phyloP scores from a whole-genome alignment of 2,797 vertebrate genomes.

The Mus caroli region DNA sequence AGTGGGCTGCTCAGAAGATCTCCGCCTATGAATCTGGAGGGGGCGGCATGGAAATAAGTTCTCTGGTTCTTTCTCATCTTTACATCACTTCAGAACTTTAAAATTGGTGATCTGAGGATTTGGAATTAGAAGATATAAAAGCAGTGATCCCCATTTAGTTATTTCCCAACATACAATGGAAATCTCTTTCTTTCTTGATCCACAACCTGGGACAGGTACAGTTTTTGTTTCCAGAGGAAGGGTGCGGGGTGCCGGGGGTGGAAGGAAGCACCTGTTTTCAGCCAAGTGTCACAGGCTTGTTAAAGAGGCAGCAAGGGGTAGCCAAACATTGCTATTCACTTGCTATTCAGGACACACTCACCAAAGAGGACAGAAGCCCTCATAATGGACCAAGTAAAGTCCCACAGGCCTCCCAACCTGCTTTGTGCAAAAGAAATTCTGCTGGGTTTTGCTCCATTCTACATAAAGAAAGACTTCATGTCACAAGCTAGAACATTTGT shows the following conservation, averaged over 20 bases:
- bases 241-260: too few relatives aligned
- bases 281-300: neutral
- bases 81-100: slow-evolving; percentile 11
- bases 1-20: neutral
- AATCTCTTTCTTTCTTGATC: slow-evolving; percentile 47
- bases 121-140: neutral
- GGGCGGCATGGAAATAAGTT: neutral
- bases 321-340: neutral
- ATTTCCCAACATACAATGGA: neutral
- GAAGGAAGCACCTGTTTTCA: neutral
- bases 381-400: neutral
- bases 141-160: neutral
- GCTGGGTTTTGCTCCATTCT: neutral
- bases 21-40: neutral
- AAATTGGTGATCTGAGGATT: neutral
- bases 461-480: neutral
- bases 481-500: slow-evolving; percentile 12
- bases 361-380: slow-evolving; percentile 49
- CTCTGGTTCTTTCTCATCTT: neutral
- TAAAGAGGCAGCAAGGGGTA: neutral
- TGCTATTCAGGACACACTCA: too few relatives aligned
- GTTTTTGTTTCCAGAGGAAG: neutral
- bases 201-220: neutral
- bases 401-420: neutral
- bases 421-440: slow-evolving; percentile 14